These are phyloP conservation scores for Masnerella sp. DNA, from an alignment of 2,888 invertebrate species.

Conservation along the genomic window DNA sequence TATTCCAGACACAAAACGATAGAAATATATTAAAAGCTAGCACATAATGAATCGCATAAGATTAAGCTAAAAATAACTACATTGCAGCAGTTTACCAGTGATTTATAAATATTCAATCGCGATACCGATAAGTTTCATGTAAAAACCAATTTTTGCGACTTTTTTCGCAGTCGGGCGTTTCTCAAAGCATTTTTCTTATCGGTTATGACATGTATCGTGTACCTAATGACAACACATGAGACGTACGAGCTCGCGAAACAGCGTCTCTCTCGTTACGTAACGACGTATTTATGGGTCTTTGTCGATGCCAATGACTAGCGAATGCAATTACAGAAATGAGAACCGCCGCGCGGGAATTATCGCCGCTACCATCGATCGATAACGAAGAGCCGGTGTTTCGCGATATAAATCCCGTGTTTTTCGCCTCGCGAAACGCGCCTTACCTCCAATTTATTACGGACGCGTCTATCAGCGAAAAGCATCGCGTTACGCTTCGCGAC, in stretches of 20 bases:
- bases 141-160: background rate
- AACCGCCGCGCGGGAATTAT: constrained; percentile 41
- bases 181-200: constrained; percentile 26
- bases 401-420: constrained; percentile 44
- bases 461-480: background rate
- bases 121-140: constrained; percentile 6
- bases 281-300: constrained; percentile 52
- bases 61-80: constrained; percentile 16
- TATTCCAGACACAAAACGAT: no score
- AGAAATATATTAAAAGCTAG: no score
- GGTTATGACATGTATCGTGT: constrained; percentile 42
- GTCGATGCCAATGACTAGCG: constrained; percentile 52
- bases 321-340: constrained; percentile 55
- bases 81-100: background rate
- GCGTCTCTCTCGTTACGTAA: constrained; percentile 38
- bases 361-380: constrained; percentile 48
- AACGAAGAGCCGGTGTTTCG: constrained; percentile 46
- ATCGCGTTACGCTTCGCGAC: background rate
- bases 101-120: constrained; percentile 11
- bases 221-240: constrained; percentile 39
- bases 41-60: no score
- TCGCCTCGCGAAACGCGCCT: constrained; percentile 26
- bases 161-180: constrained; percentile 17
- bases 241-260: constrained; percentile 32
- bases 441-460: background rate